Percentiles rank a stretch among this genome's conserved stretches.
These are phyloP conservation scores for Oryzaephilus surinamensis DNA, from an alignment of 1,140 invertebrate species.

Conservation along the genomic window DNA sequence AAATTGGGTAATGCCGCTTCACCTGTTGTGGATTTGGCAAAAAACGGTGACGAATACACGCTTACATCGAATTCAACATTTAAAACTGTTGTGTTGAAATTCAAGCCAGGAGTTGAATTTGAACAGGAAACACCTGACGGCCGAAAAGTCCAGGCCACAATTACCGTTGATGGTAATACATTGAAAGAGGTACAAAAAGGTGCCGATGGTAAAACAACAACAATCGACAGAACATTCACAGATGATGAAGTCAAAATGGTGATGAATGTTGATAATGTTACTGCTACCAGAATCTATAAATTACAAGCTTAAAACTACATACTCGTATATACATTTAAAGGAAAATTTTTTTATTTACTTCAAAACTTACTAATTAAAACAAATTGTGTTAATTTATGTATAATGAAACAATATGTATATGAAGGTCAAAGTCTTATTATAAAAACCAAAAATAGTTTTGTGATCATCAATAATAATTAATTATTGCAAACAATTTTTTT, in stretches of 20 bases:
- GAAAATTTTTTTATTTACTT: too few relatives aligned
- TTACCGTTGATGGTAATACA: slow-evolving; percentile 56
- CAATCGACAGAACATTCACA: slow-evolving; percentile 55
- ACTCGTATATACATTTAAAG: too few relatives aligned
- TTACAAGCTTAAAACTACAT: slow-evolving; percentile 28
- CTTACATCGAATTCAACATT: slow-evolving; percentile 74
- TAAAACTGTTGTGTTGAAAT: slow-evolving; percentile 67
- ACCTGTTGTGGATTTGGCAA: slow-evolving; percentile 60
- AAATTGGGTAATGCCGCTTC: slow-evolving; percentile 66
- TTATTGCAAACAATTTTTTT: too few relatives aligned
- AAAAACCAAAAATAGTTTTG: too few relatives aligned
- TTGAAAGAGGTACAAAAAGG: slow-evolving; percentile 60
- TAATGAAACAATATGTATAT: too few relatives aligned
- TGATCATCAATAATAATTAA: too few relatives aligned
- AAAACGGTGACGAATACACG: slow-evolving; percentile 54
- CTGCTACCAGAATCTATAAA: slow-evolving; percentile 45
- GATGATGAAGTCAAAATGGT: slow-evolving; percentile 62
- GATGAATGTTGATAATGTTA: slow-evolving; percentile 48
- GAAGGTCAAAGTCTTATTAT: too few relatives aligned
- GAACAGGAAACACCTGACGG: slow-evolving; percentile 80
- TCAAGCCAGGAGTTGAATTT: slow-evolving; percentile 73
- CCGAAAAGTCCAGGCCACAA: slow-evolving; percentile 63
- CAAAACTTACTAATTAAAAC: too few relatives aligned
- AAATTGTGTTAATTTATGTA: too few relatives aligned
- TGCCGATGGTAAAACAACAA: slow-evolving; percentile 50